Conservation (phyloP, 2,113 vertebrate species). For the Lophochroa leadbeateri region DNA sequence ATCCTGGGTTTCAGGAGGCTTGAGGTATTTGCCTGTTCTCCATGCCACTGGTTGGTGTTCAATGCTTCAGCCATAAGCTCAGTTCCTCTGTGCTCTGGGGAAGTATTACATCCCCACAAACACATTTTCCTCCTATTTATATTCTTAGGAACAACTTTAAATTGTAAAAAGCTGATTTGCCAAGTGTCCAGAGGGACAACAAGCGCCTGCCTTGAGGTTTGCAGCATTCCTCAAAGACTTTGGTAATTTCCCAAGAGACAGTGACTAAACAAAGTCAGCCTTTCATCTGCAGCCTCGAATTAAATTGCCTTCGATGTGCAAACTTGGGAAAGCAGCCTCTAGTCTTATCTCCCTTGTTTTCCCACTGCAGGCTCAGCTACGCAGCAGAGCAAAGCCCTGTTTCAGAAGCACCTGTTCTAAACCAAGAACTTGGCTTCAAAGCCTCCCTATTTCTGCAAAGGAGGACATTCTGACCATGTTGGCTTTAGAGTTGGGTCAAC, state of each 20-base stretch:
- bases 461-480: neutral
- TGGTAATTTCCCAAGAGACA: neutral
- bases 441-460: neutral
- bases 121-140: neutral
- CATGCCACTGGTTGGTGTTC: neutral
- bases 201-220: neutral
- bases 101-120: neutral
- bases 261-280: neutral
- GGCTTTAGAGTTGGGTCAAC: neutral
- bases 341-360: neutral
- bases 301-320: neutral
- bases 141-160: neutral
- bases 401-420: neutral
- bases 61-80: neutral
- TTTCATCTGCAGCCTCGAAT: neutral
- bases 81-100: neutral
- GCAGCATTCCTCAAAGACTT: neutral
- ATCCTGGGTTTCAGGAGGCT: neutral
- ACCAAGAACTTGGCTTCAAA: neutral
- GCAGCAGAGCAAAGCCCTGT: neutral
- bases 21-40: neutral
- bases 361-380: neutral
- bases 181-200: neutral
- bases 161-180: neutral
- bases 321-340: neutral